A percentile compares a stretch with the other conserved stretches of the same genome.
Conservation (phyloP, 2,797 vertebrate genomes). For the Rhodeus uyekii region DNA sequence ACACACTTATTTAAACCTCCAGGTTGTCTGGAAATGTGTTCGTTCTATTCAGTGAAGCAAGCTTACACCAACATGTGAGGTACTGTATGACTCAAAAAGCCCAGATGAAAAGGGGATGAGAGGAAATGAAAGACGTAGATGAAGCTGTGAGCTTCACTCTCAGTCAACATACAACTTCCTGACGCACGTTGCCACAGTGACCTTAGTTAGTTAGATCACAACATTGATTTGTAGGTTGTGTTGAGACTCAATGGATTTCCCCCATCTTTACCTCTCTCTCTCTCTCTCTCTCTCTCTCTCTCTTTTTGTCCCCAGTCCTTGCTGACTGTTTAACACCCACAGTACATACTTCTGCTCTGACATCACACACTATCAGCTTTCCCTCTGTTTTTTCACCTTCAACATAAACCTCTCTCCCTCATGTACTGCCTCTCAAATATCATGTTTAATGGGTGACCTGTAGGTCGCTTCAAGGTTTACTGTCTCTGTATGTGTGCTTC, state of each 20-base stretch:
- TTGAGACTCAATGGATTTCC: conserved; percentile 4
- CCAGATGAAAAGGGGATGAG: conserved; percentile 34
- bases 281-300: neutral
- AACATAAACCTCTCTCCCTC: conserved; percentile 8
- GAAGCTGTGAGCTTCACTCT: conserved; percentile 31
- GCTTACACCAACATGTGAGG: conserved; percentile 17
- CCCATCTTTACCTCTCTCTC: conserved; percentile 26
- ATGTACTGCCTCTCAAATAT: neutral
- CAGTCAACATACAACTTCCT: conserved; percentile 28
- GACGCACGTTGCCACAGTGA: conserved; percentile 21
- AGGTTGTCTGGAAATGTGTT: conserved; percentile 49
- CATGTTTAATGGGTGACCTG: neutral
- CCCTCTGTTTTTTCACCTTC: conserved; percentile 45
- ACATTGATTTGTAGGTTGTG: neutral
- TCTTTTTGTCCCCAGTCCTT: conserved; percentile 37
- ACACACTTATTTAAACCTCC: neutral
- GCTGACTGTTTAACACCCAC: conserved; percentile 64
- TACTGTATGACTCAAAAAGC: conserved; percentile 57
- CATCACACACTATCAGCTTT: conserved; percentile 64
- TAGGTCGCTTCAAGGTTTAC: neutral
- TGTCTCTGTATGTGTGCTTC: conserved; percentile 7
- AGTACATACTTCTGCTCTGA: conserved; percentile 73
- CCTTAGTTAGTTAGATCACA: conserved; percentile 26
- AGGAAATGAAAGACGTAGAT: neutral
- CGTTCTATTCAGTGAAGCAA: conserved; percentile 26